Evolutionary conservation across 2,113 vertebrate genomes (phyloP), one percentile per base, ranked within the genome.

Genomic region (Coturnix japonica): DNA sequence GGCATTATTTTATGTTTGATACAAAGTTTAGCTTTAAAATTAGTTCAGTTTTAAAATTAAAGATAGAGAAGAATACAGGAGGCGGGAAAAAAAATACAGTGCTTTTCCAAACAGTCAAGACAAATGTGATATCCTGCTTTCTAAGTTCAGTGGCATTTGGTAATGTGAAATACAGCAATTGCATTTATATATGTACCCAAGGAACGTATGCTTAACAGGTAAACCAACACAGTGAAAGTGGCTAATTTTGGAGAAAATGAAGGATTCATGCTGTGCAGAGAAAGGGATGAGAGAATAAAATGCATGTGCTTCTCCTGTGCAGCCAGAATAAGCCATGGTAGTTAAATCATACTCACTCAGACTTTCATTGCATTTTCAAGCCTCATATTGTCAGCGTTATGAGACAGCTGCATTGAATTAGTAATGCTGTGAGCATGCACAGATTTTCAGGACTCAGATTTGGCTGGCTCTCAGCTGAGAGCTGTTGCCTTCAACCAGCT

Each of bases 391-490:
- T 75, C 57, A 81, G 83, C 47, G 37, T 89, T 74, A 78, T 2
- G 2, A 87, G 80, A 67, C 93, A 94, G 92, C 90, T 95, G 94
- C 53, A 78, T 15, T 91, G 90, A 72, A 76, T 95, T 90, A 95
- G 90, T 61, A 84, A 90, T 13, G 69, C 49, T 74, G 66, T 3
- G 61, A 87, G 92, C 92, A 89, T 0, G 54, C 70, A 88, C 41
- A 84, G 47, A 37, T 25, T 74, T 64, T 9, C 63, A 89, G 47
- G 43, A 73, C 46, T 80, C 60, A 85, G 28, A 77, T 54, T 87
- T 77, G 89, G 82, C 79, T 64, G 81, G 53, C 39, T 78, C 74
- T 95, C 66, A 91, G 80, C 61, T 78, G 71, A 89, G 59, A 61
- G 74, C 59, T 70, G 46, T 81, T 54, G 75, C 67, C 59, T 86